A percentile compares a stretch with the other conserved stretches of the same genome.
These are phyloP conservation scores for Tenualosa thibaudeaui DNA, from an alignment of 2,797 vertebrate species.

Conservation along the genomic window DNA sequence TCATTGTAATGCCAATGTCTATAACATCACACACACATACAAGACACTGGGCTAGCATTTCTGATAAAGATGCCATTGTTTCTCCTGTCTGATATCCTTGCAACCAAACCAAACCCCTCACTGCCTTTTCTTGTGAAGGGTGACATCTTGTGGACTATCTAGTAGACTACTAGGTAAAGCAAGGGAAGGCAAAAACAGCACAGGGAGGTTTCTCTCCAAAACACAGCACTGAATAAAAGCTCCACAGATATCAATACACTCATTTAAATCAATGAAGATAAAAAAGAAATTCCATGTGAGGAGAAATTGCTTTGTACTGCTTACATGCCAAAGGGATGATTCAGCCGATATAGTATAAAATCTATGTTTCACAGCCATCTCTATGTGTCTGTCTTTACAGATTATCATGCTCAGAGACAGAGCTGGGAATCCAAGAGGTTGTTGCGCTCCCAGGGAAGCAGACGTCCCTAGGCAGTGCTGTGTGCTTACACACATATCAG, in stretches of 20 bases:
- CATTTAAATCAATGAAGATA: background rate
- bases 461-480: background rate
- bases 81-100: background rate
- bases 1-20: too few relatives aligned
- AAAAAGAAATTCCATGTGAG: background rate
- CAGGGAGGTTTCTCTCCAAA: background rate
- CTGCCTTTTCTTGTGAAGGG: conserved; percentile 64
- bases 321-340: background rate
- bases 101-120: background rate
- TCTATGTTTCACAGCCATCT: background rate
- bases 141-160: conserved; percentile 79
- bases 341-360: background rate
- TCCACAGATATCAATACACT: background rate
- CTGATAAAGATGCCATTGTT: background rate
- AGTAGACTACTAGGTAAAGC: conserved; percentile 59
- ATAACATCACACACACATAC: too few relatives aligned
- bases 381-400: background rate
- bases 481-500: background rate
- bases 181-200: background rate
- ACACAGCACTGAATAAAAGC: background rate
- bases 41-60: background rate
- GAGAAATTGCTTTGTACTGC: background rate
- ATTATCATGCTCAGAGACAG: background rate
- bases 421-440: background rate
- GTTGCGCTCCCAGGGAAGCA: background rate